Conservation (phyloP, 2,888 invertebrate genomes). For the Lasioglossum villosulum region DNA sequence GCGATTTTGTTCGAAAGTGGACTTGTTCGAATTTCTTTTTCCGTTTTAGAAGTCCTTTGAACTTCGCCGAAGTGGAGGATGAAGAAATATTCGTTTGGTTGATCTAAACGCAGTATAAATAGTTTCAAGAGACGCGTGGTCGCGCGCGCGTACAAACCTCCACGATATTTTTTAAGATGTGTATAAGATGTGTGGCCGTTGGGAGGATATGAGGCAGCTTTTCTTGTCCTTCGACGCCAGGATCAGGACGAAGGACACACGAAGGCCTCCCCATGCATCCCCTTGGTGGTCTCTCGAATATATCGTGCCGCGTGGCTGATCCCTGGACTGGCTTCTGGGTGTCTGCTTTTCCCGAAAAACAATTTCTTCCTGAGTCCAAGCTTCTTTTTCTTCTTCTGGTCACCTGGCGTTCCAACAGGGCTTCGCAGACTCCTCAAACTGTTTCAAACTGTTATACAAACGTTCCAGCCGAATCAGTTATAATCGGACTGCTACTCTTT, state of each 20-base stretch:
- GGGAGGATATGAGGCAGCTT: constrained; percentile 57
- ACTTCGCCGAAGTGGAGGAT: neutral
- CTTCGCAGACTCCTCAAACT: neutral
- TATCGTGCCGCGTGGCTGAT: constrained; percentile 67
- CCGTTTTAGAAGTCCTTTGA: neutral
- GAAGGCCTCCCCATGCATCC: constrained; percentile 58
- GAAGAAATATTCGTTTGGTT: neutral
- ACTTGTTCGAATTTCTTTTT: neutral
- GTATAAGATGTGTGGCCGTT: constrained; percentile 55
- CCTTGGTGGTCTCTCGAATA: constrained; percentile 58
- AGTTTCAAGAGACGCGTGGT: constrained; percentile 13
- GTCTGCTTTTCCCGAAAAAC: constrained; percentile 62
- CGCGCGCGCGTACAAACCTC: constrained; percentile 29
- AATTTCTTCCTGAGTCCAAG: constrained; percentile 13
- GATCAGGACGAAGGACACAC: constrained; percentile 61
- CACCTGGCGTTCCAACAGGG: constrained; percentile 4
- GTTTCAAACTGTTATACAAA: neutral
- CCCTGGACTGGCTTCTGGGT: constrained; percentile 70
- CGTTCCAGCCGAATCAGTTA: neutral
- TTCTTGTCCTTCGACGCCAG: constrained; percentile 56
- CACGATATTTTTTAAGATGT: constrained; percentile 48
- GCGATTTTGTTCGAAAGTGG: neutral
- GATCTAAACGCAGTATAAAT: neutral
- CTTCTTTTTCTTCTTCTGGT: neutral
- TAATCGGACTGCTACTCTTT: no score